A percentile compares a stretch with the other conserved stretches of the same genome.
Evolutionary conservation across 2,113 vertebrate genomes (phyloP).

Genomic region (Pseudorectes ferrugineus): DNA sequence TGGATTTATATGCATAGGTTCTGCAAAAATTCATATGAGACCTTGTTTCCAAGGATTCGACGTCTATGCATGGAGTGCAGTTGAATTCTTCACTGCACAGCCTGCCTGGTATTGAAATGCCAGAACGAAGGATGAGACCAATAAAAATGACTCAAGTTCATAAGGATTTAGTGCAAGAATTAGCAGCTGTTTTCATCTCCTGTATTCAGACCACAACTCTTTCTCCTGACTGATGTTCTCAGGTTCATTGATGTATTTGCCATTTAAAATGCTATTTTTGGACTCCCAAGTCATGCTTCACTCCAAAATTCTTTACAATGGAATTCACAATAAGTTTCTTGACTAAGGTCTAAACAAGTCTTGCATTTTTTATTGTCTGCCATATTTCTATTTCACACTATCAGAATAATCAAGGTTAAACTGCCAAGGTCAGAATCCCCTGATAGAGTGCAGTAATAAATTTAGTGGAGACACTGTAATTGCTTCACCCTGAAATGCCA

Average conservation of each 20-base stretch:
- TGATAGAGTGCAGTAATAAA: slow-evolving; percentile 12
- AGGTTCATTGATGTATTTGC: background rate
- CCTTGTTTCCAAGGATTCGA: background rate
- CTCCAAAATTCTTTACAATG: background rate
- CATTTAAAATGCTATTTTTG: background rate
- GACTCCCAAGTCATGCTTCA: background rate
- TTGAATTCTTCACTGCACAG: background rate
- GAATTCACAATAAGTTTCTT: slow-evolving; percentile 3
- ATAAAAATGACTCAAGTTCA: background rate
- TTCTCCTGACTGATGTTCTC: background rate
- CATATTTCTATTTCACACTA: background rate
- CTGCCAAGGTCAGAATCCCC: background rate
- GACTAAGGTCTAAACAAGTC: background rate
- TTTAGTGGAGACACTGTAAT: background rate
- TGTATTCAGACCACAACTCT: background rate
- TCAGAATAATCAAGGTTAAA: slow-evolving; percentile 25
- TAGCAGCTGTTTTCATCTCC: background rate
- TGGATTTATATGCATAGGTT: background rate
- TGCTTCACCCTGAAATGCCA: background rate
- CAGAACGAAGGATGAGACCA: background rate
- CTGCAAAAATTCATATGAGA: background rate
- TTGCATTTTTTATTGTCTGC: background rate
- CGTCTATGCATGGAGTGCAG: background rate
- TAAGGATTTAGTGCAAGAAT: background rate
- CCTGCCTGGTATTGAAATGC: background rate